Conservation (phyloP, 2,797 vertebrate species). For the Gallinago stenura region DNA sequence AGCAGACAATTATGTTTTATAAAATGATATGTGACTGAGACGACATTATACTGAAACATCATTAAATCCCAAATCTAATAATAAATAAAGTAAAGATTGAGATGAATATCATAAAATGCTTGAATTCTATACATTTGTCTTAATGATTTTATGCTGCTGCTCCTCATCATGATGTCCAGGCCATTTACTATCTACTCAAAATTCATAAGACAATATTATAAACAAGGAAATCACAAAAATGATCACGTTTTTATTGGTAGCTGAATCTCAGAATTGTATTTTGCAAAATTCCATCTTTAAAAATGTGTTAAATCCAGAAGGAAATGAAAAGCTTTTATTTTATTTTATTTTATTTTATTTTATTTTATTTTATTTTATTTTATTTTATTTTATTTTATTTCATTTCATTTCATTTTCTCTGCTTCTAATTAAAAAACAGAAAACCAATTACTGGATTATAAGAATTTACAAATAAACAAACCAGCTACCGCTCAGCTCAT, state of each 20-base stretch:
- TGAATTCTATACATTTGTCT: neutral
- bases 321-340: neutral
- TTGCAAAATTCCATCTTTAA: neutral
- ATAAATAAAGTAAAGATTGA: neutral
- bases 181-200: neutral
- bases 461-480: neutral
- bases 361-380: neutral
- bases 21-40: neutral
- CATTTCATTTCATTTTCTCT: no score
- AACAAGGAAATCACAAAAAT: neutral
- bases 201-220: neutral
- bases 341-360: no score
- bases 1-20: conserved; percentile 20
- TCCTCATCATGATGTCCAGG: neutral
- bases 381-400: no score
- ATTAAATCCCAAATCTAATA: neutral
- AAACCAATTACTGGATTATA: neutral
- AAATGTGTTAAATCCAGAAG: neutral
- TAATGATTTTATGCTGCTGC: neutral
- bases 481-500: fast-evolving
- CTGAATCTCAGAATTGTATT: neutral
- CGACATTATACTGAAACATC: neutral
- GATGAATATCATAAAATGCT: neutral
- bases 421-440: neutral
- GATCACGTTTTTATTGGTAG: neutral